Conservation (phyloP, 2,888 invertebrate species). For the Papilio elwesi region DNA sequence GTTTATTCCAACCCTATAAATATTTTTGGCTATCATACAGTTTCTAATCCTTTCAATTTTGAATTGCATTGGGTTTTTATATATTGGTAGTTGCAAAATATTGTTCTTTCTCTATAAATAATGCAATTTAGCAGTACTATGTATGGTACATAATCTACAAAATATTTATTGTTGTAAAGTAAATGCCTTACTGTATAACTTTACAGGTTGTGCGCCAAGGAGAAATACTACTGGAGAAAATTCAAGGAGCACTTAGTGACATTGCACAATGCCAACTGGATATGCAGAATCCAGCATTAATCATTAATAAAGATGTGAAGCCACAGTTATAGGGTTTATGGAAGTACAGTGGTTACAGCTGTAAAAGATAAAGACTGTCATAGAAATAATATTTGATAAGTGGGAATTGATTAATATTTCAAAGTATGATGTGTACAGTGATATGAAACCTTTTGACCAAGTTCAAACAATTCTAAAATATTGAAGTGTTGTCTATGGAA, state of each 20-base stretch:
- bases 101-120: no score
- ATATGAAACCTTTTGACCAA: neutral
- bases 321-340: constrained; percentile 70
- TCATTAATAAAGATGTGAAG: constrained; percentile 73
- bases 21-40: no score
- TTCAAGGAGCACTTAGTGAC: constrained; percentile 95
- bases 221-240: constrained; percentile 92
- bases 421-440: neutral
- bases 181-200: neutral
- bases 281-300: constrained; percentile 89
- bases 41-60: no score
- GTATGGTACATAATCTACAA: no score
- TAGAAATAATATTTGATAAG: neutral
- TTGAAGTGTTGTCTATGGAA: neutral
- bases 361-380: constrained; percentile 43
- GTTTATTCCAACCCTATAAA: no score
- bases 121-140: no score
- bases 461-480: neutral
- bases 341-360: constrained; percentile 48
- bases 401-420: neutral
- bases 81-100: no score
- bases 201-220: constrained; percentile 91
- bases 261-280: constrained; percentile 96
- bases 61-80: no score
- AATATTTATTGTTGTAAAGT: neutral